A percentile compares a stretch with the other conserved stretches of the same genome.
phyloP scores from a whole-genome alignment of 2,888 invertebrate species.

The Psylliodes chrysocephalus region DNA sequence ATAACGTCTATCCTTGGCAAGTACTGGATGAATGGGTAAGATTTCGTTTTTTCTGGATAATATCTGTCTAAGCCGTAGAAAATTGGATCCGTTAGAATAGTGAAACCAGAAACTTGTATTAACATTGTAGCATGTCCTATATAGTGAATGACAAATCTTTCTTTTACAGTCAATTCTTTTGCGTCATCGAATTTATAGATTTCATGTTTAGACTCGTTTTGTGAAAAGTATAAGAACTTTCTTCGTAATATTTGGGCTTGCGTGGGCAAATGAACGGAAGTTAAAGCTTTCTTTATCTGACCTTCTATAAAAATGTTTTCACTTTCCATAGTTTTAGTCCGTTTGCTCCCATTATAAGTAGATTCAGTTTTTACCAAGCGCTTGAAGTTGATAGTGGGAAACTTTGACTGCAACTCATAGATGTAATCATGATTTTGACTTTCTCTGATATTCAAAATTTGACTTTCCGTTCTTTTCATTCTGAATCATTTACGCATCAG shows the following conservation, averaged over 20 bases:
- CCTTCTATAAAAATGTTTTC: not conserved
- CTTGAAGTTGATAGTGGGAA: not conserved
- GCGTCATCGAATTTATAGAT: constrained; percentile 1
- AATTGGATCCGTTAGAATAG: constrained; percentile 6
- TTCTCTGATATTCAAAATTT: not conserved
- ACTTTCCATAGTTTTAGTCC: not conserved
- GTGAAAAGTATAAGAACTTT: constrained; percentile 1
- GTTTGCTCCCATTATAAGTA: not conserved
- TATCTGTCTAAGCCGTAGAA: constrained; percentile 4
- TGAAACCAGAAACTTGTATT: constrained; percentile 6
- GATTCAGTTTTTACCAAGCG: not conserved
- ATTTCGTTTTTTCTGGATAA: constrained; percentile 17
- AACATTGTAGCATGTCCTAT: constrained; percentile 2
- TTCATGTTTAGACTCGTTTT: not conserved
- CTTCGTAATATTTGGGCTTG: not conserved
- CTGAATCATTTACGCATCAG: not conserved
- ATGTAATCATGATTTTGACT: constrained; percentile 8
- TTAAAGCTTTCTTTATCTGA: not conserved
- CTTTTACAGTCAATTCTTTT: not conserved
- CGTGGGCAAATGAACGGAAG: not conserved
- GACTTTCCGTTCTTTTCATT: constrained; percentile 10
- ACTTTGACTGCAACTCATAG: not conserved
- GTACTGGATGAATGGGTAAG: constrained; percentile 1
- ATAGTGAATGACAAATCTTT: constrained; percentile 2
- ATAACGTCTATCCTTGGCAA: constrained; percentile 6